A percentile compares a stretch with the other conserved stretches of the same genome.
Conservation (phyloP, 2,888 invertebrate genomes). For the Dasypogon diadema region DNA sequence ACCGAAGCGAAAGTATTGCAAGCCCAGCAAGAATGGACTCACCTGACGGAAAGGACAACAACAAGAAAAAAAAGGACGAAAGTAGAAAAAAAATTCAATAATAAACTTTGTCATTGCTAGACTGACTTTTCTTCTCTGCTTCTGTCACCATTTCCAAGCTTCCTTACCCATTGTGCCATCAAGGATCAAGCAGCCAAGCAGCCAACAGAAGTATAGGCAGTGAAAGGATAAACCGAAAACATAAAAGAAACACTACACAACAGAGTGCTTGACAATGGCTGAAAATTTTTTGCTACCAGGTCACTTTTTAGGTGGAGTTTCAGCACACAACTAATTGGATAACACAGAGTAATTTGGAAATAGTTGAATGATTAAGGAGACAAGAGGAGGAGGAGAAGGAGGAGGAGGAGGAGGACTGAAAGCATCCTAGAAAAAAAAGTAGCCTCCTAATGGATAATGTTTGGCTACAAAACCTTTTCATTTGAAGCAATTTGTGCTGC, state of each 20-base stretch:
- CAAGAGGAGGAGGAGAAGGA: neutral
- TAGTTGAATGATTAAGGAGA: slow-evolving; percentile 54
- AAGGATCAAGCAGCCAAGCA: slow-evolving; percentile 22
- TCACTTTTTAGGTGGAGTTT: slow-evolving; percentile 48
- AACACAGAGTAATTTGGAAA: slow-evolving; percentile 53
- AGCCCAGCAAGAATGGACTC: slow-evolving; percentile 20
- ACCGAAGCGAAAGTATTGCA: slow-evolving; percentile 18
- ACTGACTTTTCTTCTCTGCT: slow-evolving; percentile 32
- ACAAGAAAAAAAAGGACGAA: neutral
- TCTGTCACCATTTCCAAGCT: slow-evolving; percentile 5
- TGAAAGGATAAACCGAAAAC: slow-evolving; percentile 30
- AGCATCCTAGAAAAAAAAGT: neutral
- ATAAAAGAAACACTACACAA: slow-evolving; percentile 43
- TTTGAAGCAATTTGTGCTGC: neutral
- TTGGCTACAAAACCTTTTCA: slow-evolving; percentile 32
- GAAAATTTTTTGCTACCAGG: slow-evolving; percentile 14
- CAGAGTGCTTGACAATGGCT: slow-evolving; percentile 38
- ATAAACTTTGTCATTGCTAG: slow-evolving; percentile 48
- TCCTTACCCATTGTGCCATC: slow-evolving; percentile 10
- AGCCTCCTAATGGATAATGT: slow-evolving; percentile 36
- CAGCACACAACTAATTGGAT: slow-evolving; percentile 55
- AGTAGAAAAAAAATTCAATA: slow-evolving; percentile 37
- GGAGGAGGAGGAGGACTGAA: neutral
- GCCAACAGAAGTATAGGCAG: slow-evolving; percentile 26
- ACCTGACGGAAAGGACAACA: slow-evolving; percentile 20